Conservation (phyloP, 2,888 invertebrate species). For the Lasioglossum lativentre region DNA sequence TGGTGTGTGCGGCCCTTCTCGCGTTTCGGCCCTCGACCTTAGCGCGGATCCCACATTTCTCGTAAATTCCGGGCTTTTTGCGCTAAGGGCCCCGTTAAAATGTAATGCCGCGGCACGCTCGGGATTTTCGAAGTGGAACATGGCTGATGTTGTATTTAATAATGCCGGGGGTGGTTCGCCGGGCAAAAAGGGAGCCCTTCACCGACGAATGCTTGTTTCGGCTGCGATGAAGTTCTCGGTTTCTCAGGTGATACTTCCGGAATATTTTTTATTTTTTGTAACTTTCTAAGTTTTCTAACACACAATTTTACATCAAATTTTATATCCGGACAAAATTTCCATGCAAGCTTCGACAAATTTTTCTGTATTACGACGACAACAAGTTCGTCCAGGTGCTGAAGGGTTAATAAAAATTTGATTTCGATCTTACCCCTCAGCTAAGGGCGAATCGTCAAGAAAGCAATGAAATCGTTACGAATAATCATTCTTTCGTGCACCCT, state of each 20-base stretch:
- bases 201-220: background rate
- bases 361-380: background rate
- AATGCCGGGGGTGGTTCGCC: background rate
- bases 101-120: conserved; percentile 7
- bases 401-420: background rate
- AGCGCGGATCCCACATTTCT: background rate
- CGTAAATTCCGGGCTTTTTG: background rate
- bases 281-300: too few species aligned
- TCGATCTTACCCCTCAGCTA: background rate
- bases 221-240: background rate
- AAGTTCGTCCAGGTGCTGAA: background rate
- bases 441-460: background rate
- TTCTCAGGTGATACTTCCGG: background rate
- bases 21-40: conserved; percentile 4
- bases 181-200: background rate
- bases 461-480: background rate
- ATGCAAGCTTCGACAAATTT: background rate
- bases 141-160: conserved; percentile 14
- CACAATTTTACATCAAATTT: too few species aligned
- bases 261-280: background rate
- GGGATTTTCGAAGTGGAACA: conserved; percentile 18
- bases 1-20: background rate
- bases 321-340: too few species aligned
- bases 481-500: conserved; percentile 4
- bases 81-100: conserved; percentile 16